Evolutionary conservation across 1,140 invertebrate genomes (phyloP).

Genomic region (Drosophila leontia): DNA sequence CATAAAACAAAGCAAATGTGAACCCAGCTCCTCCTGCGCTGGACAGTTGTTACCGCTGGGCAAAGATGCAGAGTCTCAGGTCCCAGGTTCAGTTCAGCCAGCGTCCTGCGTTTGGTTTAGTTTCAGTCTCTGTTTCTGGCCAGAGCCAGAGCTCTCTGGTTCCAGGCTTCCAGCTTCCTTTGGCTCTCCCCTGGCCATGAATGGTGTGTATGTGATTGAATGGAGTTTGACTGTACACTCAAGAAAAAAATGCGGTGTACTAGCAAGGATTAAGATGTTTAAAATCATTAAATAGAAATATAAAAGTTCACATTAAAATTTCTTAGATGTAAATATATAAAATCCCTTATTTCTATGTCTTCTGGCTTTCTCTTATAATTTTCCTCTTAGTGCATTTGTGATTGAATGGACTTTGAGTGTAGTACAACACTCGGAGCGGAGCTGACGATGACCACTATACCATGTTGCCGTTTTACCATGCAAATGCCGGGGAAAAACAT

Average conservation of each 20-base stretch:
- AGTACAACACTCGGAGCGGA: conserved; percentile 56
- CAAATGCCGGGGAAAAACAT: conserved; percentile 73
- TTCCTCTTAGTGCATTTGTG: conserved; percentile 32
- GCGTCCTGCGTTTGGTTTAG: conserved; percentile 13
- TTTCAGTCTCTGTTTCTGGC: conserved; percentile 22
- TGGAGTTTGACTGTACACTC: conserved; percentile 7
- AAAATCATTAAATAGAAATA: background rate
- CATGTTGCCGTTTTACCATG: conserved; percentile 68
- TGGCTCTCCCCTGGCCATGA: conserved; percentile 9
- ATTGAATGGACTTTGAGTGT: conserved; percentile 78
- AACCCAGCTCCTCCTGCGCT: conserved; percentile 50
- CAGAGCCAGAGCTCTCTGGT: conserved; percentile 16
- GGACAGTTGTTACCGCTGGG: conserved; percentile 81
- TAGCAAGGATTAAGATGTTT: rapidly evolving
- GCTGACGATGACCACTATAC: conserved; percentile 55
- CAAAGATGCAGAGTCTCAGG: conserved; percentile 55
- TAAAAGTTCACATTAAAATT: background rate
- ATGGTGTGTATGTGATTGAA: conserved; percentile 30
- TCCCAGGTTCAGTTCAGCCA: conserved; percentile 28
- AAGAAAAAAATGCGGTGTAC: background rate
- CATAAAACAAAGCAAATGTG: conserved; percentile 71
- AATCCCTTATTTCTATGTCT: background rate
- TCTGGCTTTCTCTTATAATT: background rate
- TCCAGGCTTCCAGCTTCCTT: conserved; percentile 42
- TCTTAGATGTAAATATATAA: background rate